Evolutionary conservation across 2,797 vertebrate species (phyloP).

Genomic region (Phrynocephalus vlangalii): DNA sequence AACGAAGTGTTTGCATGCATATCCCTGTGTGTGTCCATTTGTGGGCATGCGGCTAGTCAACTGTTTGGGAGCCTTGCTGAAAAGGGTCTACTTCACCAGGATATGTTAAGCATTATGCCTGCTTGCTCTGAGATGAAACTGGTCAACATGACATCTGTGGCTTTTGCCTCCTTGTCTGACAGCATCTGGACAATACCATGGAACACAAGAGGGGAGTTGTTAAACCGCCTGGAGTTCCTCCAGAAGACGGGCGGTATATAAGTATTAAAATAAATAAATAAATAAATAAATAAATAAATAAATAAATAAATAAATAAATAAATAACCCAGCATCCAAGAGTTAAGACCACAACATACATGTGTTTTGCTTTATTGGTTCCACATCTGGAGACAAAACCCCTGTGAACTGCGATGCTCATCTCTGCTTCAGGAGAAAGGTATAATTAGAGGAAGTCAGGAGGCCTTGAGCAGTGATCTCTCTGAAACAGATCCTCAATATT

Average conservation of each 20-base stretch:
- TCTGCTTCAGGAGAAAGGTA: background rate
- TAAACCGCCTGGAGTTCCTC: too few species aligned
- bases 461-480: background rate
- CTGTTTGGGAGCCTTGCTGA: background rate
- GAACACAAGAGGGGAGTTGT: background rate
- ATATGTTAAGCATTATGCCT: background rate
- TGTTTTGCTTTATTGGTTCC: background rate
- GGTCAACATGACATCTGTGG: background rate
- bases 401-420: background rate
- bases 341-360: too few species aligned
- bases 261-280: too few species aligned
- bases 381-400: slow-evolving; percentile 1
- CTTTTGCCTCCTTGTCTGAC: background rate
- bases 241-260: too few species aligned
- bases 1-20: background rate
- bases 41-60: background rate
- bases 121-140: background rate
- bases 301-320: too few species aligned
- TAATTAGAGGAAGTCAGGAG: background rate
- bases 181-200: background rate
- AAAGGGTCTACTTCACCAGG: background rate
- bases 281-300: too few species aligned
- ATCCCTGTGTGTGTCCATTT: background rate
- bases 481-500: background rate
- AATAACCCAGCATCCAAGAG: too few species aligned